A percentile compares a stretch with the other conserved stretches of the same genome.
phyloP scores from a whole-genome alignment of 2,888 invertebrate species.

The Capitulum mitella region DNA sequence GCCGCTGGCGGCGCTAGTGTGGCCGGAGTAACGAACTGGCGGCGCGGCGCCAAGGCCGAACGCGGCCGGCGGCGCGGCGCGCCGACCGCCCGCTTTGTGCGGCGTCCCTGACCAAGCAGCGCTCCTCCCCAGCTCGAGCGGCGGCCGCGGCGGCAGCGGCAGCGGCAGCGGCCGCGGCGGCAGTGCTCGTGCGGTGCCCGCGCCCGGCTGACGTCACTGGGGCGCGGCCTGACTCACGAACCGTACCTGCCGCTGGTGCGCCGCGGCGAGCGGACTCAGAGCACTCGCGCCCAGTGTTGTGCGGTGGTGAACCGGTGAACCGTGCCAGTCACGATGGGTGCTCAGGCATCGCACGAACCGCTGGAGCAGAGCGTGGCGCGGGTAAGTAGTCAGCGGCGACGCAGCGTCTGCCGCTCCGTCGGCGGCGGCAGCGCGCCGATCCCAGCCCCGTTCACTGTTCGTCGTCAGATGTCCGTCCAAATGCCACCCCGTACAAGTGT shows the following conservation, averaged over 20 bases:
- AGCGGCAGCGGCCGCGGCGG: no score
- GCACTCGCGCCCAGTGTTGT: no score
- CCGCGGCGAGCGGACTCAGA: no score
- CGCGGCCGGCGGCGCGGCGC: not conserved
- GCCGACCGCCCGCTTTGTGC: not conserved
- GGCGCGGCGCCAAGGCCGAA: not conserved
- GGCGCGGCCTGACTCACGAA: no score
- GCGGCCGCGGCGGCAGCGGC: not conserved
- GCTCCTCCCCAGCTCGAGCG: not conserved
- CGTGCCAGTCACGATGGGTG: not conserved
- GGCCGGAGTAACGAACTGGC: slow-evolving; percentile 7
- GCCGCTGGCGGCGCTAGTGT: not conserved
- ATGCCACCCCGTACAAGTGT: not conserved
- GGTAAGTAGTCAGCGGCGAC: no score
- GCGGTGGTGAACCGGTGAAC: not conserved
- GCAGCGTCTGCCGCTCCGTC: no score
- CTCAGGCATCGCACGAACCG: slow-evolving; percentile 1
- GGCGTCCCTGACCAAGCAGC: not conserved
- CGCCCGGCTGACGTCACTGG: not conserved
- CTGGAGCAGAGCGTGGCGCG: slow-evolving; percentile 7
- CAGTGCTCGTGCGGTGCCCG: no score
- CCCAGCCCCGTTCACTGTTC: no score
- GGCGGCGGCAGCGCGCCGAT: no score
- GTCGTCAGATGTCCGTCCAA: not conserved
- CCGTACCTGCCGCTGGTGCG: no score